These are phyloP conservation scores for Eretmochelys imbricata DNA, from an alignment of 2,113 vertebrate species.

Conservation along the genomic window DNA sequence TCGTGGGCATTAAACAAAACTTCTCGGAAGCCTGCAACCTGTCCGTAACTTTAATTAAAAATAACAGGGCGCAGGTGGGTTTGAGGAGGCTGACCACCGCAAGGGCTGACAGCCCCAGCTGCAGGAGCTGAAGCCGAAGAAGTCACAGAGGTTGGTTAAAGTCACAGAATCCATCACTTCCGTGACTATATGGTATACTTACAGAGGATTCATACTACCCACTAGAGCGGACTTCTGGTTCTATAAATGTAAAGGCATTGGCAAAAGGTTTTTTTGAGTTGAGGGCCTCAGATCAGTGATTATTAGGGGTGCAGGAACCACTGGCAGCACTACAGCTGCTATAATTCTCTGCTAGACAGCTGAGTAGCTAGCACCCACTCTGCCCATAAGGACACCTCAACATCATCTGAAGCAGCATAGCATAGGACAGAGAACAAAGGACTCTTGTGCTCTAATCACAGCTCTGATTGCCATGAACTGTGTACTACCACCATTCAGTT, in stretches of 20 bases:
- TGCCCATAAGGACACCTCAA: background rate
- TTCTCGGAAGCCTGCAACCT: background rate
- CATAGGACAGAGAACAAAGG: background rate
- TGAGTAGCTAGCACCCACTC: background rate
- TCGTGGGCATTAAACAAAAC: background rate
- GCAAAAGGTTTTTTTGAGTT: background rate
- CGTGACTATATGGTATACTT: background rate
- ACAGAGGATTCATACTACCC: background rate
- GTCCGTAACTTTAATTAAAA: background rate
- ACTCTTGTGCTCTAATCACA: background rate
- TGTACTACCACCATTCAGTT: no score
- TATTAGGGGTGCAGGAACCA: background rate
- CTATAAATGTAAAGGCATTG: background rate
- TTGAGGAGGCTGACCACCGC: no score
- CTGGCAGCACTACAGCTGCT: background rate
- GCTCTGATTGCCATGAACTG: background rate
- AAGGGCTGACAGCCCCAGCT: background rate
- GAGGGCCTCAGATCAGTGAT: background rate
- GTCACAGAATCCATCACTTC: background rate
- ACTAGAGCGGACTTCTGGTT: background rate
- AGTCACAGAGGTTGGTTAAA: background rate
- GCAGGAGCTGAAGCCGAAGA: background rate
- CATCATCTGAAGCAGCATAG: background rate
- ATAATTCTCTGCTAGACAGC: background rate
- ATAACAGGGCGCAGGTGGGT: accelerated